Percentiles rank a stretch among this genome's conserved stretches.
Evolutionary conservation across 2,113 vertebrate genomes (phyloP).

Genomic region (Mormyrus iriodes): DNA sequence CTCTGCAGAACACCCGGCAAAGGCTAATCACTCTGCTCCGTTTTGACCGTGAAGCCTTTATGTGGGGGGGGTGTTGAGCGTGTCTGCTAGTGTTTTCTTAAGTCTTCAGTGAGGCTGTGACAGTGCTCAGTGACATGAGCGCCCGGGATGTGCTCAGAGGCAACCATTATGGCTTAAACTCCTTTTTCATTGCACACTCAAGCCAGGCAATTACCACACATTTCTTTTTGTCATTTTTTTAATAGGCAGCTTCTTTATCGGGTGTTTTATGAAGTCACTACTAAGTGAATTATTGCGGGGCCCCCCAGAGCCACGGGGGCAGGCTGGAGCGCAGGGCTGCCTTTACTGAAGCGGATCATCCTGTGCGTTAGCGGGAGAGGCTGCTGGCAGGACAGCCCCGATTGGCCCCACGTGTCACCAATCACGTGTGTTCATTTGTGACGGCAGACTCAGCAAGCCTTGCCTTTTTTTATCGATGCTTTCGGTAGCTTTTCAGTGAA

Average conservation of each 20-base stretch:
- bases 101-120: neutral
- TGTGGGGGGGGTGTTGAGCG: neutral
- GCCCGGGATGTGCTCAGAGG: neutral
- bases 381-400: neutral
- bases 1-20: neutral
- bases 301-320: neutral
- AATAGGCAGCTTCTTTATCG: neutral
- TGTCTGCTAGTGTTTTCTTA: neutral
- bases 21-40: neutral
- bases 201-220: neutral
- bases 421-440: neutral
- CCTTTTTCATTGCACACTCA: neutral
- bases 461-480: neutral
- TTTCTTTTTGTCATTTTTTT: neutral
- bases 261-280: neutral
- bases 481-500: neutral
- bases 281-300: neutral
- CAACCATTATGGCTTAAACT: neutral
- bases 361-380: neutral
- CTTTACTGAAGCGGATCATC: neutral
- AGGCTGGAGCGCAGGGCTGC: neutral
- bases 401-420: neutral
- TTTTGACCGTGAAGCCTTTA: neutral
- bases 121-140: neutral
- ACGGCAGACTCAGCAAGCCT: neutral